These are phyloP conservation scores for Antitype chi DNA, from an alignment of 2,888 invertebrate genomes.

Conservation along the genomic window DNA sequence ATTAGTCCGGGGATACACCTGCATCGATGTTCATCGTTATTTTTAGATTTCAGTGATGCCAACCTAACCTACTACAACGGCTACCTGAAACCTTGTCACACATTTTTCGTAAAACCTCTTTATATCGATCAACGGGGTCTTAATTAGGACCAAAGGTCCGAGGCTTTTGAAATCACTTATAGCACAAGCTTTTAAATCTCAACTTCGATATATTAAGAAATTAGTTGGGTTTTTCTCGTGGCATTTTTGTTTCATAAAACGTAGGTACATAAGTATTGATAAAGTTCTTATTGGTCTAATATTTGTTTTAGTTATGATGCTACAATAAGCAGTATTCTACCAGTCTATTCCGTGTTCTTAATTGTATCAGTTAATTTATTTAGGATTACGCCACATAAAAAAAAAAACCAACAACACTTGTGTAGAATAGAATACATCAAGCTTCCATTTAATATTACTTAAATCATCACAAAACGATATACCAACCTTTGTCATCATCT, in stretches of 20 bases:
- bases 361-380: no score
- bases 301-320: no score
- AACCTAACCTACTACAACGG: conserved; percentile 14
- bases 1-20: conserved; percentile 29
- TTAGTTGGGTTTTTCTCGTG: no score
- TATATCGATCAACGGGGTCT: conserved; percentile 1
- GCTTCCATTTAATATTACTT: background rate
- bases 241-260: no score
- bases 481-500: no score
- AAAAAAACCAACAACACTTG: background rate
- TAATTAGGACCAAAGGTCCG: conserved; percentile 14
- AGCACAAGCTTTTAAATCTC: background rate
- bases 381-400: no score
- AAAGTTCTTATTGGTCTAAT: no score
- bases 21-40: conserved; percentile 45
- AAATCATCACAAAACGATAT: no score
- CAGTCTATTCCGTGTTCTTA: no score
- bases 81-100: conserved; percentile 19
- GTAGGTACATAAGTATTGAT: no score
- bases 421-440: background rate
- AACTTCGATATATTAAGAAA: background rate
- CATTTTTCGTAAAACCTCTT: conserved; percentile 19
- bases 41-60: conserved; percentile 21
- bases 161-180: background rate
- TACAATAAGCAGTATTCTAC: no score